phyloP scores from a whole-genome alignment of 1,140 invertebrate genomes.

The Diuraphis noxia region DNA sequence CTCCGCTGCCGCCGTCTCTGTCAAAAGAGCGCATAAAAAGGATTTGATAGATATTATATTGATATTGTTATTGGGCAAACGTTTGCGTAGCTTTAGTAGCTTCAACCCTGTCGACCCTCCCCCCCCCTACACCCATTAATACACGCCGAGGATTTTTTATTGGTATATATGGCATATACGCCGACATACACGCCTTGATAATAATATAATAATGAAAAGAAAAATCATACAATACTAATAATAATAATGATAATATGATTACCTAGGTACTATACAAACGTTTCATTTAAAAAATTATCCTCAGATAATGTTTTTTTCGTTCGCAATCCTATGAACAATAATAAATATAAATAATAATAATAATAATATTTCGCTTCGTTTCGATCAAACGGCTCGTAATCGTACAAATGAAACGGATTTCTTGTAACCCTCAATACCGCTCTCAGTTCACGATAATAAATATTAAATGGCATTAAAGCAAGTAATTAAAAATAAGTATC shows the following conservation, averaged over 20 bases:
- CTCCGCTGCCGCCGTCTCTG: not conserved
- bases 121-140: not conserved
- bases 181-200: not conserved
- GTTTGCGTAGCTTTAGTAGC: constrained; percentile 1
- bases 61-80: not conserved
- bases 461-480: not conserved
- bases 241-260: too few relatives aligned
- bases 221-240: not conserved
- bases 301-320: not conserved
- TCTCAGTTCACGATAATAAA: not conserved
- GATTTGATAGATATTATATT: constrained; percentile 24
- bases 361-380: not conserved
- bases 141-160: not conserved
- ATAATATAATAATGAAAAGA: not conserved
- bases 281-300: not conserved
- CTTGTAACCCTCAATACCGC: not conserved
- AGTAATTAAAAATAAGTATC: not conserved
- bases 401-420: not conserved
- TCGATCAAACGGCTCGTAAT: not conserved
- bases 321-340: not conserved
- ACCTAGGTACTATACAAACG: not conserved
- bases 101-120: not conserved
- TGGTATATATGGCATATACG: too few relatives aligned
- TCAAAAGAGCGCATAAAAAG: constrained; percentile 1
- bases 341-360: too few relatives aligned